These are phyloP conservation scores for Callosobruchus maculatus DNA, from an alignment of 2,888 invertebrate genomes.

Conservation along the genomic window DNA sequence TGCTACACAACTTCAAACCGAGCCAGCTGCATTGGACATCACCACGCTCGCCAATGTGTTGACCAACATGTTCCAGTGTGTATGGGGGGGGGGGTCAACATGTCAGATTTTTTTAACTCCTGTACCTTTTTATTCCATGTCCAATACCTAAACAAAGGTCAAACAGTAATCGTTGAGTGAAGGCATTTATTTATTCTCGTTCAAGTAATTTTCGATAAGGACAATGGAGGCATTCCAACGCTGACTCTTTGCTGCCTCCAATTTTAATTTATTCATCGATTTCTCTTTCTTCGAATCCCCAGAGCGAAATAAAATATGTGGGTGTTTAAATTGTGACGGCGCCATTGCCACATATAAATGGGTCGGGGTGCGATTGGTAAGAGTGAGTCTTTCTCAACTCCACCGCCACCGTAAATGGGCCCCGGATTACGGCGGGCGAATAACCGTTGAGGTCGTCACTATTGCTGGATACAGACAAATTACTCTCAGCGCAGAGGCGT, in stretches of 20 bases:
- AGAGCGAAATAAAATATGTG: background rate
- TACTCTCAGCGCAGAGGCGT: background rate
- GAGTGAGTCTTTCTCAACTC: background rate
- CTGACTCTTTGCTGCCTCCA: background rate
- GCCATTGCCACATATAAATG: background rate
- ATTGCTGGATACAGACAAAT: background rate
- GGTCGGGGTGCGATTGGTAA: background rate
- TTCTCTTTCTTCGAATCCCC: background rate
- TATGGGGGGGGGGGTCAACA: no score
- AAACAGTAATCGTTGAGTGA: no score
- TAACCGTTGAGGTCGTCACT: background rate
- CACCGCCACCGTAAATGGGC: background rate
- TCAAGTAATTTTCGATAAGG: background rate
- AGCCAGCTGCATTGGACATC: no score
- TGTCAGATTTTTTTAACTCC: no score
- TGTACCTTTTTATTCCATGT: no score
- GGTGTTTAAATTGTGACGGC: background rate
- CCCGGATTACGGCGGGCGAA: background rate
- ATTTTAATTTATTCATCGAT: background rate
- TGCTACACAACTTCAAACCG: no score
- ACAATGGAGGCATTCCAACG: background rate
- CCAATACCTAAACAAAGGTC: no score
- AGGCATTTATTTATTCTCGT: no score
- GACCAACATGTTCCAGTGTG: no score
- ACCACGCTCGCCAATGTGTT: no score